These are phyloP conservation scores for Amblyjoppa fuscipennis DNA, from an alignment of 2,888 invertebrate genomes.

Conservation along the genomic window DNA sequence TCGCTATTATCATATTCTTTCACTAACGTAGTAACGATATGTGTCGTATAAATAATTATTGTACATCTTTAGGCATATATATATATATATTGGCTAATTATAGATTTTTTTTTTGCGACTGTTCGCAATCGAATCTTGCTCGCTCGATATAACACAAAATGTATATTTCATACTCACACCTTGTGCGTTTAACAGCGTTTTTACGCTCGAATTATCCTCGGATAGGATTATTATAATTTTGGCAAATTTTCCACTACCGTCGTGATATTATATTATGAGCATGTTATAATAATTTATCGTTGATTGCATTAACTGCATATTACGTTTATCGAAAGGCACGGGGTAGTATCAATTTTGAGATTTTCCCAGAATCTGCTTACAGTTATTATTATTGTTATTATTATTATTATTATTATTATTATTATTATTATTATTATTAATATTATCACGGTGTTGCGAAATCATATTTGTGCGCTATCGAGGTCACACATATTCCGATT, in stretches of 20 bases:
- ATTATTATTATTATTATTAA: background rate
- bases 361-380: background rate
- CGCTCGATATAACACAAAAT: background rate
- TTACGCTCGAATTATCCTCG: background rate
- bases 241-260: background rate
- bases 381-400: background rate
- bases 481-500: background rate
- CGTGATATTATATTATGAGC: background rate
- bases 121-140: background rate
- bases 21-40: slow-evolving; percentile 68
- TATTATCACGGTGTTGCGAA: background rate
- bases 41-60: slow-evolving; percentile 67
- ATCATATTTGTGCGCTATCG: background rate
- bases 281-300: background rate
- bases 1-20: slow-evolving; percentile 47
- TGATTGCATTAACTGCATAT: slow-evolving; percentile 11
- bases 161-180: slow-evolving; percentile 15
- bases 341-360: background rate
- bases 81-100: slow-evolving; percentile 1
- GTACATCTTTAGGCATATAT: slow-evolving; percentile 65
- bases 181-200: background rate
- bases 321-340: slow-evolving; percentile 13
- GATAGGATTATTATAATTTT: background rate
- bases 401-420: background rate
- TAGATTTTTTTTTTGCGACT: slow-evolving; percentile 16